phyloP scores from a whole-genome alignment of 2,888 invertebrate species.

The Gonocerus acuteangulatus region DNA sequence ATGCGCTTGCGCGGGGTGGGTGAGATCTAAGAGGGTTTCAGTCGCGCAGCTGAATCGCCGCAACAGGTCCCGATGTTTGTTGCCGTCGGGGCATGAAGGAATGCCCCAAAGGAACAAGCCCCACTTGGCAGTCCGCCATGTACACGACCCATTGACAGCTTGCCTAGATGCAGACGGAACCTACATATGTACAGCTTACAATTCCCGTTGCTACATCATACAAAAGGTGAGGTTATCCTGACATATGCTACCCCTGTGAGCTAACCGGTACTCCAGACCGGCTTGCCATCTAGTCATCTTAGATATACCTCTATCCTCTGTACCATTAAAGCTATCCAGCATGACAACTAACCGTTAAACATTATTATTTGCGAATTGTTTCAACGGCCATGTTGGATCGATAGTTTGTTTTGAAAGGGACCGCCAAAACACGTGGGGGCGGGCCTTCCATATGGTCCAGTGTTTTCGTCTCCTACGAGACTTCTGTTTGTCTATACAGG shows the following conservation, averaged over 20 bases:
- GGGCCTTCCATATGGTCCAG: constrained; percentile 30
- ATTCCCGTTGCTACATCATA: constrained; percentile 56
- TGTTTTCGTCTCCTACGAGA: constrained; percentile 6
- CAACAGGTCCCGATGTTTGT: constrained; percentile 25
- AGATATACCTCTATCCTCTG: background rate
- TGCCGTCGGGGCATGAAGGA: constrained; percentile 34
- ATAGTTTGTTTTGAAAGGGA: constrained; percentile 29
- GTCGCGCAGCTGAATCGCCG: constrained; percentile 19
- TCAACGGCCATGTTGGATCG: constrained; percentile 35
- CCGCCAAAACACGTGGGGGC: constrained; percentile 31
- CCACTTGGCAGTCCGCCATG: constrained; percentile 31
- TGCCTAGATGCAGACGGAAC: constrained; percentile 52
- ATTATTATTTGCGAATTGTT: background rate
- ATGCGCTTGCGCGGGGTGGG: constrained; percentile 17
- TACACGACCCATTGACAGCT: constrained; percentile 44
- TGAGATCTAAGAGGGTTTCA: constrained; percentile 7
- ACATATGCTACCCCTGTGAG: constrained; percentile 17
- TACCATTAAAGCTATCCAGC: too few relatives aligned
- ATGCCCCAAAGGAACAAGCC: constrained; percentile 45
- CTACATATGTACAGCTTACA: constrained; percentile 56
- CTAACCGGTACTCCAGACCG: background rate
- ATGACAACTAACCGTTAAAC: too few relatives aligned
- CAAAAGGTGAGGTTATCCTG: constrained; percentile 50
- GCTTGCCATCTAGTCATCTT: background rate
- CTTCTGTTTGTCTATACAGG: background rate